Base-by-base conservation (phyloP, 2,113 vertebrate genomes). In the Pteruthius melanotis region DNA sequence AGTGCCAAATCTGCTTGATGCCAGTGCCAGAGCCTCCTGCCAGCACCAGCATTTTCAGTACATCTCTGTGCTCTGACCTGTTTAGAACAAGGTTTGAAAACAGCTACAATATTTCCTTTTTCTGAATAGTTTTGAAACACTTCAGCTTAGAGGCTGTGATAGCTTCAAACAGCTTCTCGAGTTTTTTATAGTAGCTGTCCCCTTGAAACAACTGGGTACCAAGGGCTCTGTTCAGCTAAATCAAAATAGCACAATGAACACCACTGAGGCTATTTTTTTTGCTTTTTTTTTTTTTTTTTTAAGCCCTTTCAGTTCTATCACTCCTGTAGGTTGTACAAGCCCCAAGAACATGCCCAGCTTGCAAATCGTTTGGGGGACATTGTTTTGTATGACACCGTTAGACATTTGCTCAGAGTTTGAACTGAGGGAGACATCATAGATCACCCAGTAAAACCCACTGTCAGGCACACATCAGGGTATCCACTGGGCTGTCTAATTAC, bases 321-420 rank as follows among this genome's bases (percentile, higher is more conserved):
- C 6, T 56, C 6, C 30, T 22, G 3, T 30, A 31, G 6, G 5
- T 31, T 57, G 28, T n/a, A 59, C 39, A 75, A 89, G 8, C 5
- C 16, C 42, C 11, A 45, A 69, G 65, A 79, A 45, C 22, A 33
- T 0, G 0, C 3, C 37, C 26, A 79, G 7, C 30, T 80, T 21
- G 0, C 27, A 59, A 18, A 4, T 45, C 44, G 78, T 80, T 42
- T 0, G 0, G 35, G 27, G 9, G 18, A 0, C 16, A 23, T 59
- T 4, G 2, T 19, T 90, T 86, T 77, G 8, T 76, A 26, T 42
- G 45, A 44, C 13, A 42, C 15, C 17, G 7, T 37, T 53, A 65
- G 57, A 53, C 23, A 30, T 61, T 66, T 74, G 24, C 45, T 86
- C 39, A 45, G 40, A 26, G 16, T 70, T 77, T 77, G 40, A 54